Evolutionary conservation across 1,140 invertebrate genomes (phyloP), one percentile per base, ranked within the genome.

Genomic region (Papilio machaon): DNA sequence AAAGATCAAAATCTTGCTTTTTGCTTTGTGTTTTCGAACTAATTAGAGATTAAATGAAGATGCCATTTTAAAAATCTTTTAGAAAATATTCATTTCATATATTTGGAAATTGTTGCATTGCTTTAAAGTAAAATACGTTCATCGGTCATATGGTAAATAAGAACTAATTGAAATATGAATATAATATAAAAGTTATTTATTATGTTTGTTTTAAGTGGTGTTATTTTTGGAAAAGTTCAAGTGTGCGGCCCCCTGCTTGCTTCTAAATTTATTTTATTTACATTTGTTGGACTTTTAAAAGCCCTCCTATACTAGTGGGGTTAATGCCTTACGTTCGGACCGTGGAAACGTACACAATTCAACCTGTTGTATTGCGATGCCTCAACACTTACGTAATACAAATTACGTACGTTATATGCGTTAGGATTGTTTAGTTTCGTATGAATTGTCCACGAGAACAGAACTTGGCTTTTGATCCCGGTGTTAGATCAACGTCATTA

Each of bases 231-330:
- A 19, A 54, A 75, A 75, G 47, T 75, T 47, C 74, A 52, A 49
- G 47, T 70, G 64, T 70, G 47, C 10, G n/a, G 74, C 46, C 19
- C 46, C 49, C 74, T 23, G 49, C 74, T 46, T 75, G 74, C 43
- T 8, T 75, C 74, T 75, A 49, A 52, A 75, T 75, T 75, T 75
- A 75, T 52, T 47, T 6, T 75, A 75, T 75, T 75, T 75, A 75
- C 19, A n/a, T 75, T 75, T 52, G 46, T 54, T 52, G 23, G 19
- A 75, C 49, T 75, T 52, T 49, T 49, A 75, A 49, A 47, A 52
- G 49, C 73, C n/a, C 35, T 46, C 47, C 9, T 75, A 47, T 52
- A 75, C 73, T 73, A 6, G 74, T 23, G 74, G 74, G 74, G 74
- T 75, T 75, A 75, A 75, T 75, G 46, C 46, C 64, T 70, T 15